Conservation (phyloP, 2,113 vertebrate genomes). For the Aspiorhynchus laticeps region DNA sequence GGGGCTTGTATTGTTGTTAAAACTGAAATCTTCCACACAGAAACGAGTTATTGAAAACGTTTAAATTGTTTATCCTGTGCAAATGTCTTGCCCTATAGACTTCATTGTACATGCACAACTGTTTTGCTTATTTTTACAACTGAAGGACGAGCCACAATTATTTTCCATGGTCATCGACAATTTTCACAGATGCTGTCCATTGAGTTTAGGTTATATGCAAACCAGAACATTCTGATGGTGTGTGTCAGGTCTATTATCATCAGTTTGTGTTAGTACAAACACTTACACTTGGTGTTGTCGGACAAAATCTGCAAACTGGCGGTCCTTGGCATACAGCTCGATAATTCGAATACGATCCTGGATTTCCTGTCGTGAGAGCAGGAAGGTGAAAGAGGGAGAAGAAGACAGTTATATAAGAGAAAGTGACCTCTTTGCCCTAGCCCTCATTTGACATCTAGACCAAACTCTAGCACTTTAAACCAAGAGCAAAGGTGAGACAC, state of each 20-base stretch:
- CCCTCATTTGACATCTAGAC: background rate
- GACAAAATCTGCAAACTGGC: constrained; percentile 87
- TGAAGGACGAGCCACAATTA: background rate
- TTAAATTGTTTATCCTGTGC: background rate
- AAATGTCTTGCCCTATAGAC: background rate
- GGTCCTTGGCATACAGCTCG: constrained; percentile 85
- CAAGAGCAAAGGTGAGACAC: background rate
- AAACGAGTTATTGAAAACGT: background rate
- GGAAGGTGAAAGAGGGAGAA: constrained; percentile 1
- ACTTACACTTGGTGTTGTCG: constrained; percentile 91
- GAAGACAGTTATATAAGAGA: constrained; percentile 41
- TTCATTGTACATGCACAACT: background rate
- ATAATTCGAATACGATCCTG: constrained; percentile 89
- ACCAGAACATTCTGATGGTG: background rate
- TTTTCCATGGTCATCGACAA: background rate
- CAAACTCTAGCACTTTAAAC: background rate
- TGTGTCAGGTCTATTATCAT: background rate
- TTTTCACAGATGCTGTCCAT: background rate
- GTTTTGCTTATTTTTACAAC: background rate
- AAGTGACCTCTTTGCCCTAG: background rate
- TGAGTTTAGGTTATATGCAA: background rate
- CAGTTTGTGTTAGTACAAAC: background rate
- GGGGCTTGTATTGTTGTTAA: background rate
- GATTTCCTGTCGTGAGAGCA: constrained; percentile 80
- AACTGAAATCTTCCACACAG: background rate